Evolutionary conservation across 1,140 invertebrate species (phyloP).

Genomic region (Drosophila sp.): DNA sequence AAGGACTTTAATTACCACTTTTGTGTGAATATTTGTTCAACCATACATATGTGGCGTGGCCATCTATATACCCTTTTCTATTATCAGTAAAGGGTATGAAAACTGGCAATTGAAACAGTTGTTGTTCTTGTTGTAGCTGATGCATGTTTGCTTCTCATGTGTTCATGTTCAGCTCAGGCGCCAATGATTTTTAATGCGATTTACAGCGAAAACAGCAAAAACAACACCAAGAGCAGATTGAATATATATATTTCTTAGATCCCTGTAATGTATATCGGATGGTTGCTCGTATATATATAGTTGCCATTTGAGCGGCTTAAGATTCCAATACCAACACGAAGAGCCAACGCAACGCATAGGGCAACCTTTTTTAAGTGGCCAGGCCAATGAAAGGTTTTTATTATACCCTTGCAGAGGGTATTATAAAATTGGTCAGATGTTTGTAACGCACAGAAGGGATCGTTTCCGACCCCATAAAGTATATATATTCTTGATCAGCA

Average conservation of each 20-base stretch:
- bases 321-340: constrained; percentile 9
- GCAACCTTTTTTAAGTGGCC: constrained; percentile 77
- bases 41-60: no score
- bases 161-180: constrained; percentile 22
- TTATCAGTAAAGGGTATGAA: neutral
- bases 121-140: neutral
- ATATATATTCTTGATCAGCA: no score
- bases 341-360: neutral
- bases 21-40: no score
- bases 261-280: constrained; percentile 16
- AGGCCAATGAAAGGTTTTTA: constrained; percentile 50
- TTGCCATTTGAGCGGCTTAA: constrained; percentile 53
- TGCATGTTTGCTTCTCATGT: constrained; percentile 15
- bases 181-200: constrained; percentile 80
- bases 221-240: constrained; percentile 25
- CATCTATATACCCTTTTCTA: neutral
- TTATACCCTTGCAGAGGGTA: no score
- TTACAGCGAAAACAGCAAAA: constrained; percentile 52
- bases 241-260: constrained; percentile 21
- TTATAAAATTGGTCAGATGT: no score
- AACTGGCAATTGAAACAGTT: neutral
- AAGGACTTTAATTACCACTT: no score
- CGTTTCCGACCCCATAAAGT: no score
- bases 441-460: no score
- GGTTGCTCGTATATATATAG: constrained; percentile 4